Percentiles rank a stretch among this genome's conserved stretches.
Evolutionary conservation across 1,140 invertebrate genomes (phyloP).

Genomic region (Listronotus bonariensis): DNA sequence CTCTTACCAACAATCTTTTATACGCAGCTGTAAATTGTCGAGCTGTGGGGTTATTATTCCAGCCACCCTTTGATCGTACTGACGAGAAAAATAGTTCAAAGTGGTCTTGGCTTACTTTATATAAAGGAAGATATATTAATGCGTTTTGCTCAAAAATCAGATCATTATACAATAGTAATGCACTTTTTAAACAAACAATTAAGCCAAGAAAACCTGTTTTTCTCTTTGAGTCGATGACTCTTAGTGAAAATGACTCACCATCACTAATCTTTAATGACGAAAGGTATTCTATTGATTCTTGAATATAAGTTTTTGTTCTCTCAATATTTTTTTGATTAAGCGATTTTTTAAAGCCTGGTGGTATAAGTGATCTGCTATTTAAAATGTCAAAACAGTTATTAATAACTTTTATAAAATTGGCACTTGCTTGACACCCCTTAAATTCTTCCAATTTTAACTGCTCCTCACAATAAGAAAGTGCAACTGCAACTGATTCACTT

Average conservation of each 20-base stretch:
- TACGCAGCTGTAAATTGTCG: slow-evolving; percentile 13
- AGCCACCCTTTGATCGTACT: slow-evolving; percentile 6
- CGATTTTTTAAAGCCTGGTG: too few species aligned
- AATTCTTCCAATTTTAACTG: too few species aligned
- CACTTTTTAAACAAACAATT: slow-evolving; percentile 5
- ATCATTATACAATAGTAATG: background rate
- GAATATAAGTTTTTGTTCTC: too few species aligned
- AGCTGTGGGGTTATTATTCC: slow-evolving; percentile 15
- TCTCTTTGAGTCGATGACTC: background rate
- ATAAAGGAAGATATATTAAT: background rate
- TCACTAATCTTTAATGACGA: background rate
- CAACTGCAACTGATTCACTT: too few species aligned
- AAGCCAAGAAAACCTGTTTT: background rate
- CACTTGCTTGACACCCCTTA: too few species aligned
- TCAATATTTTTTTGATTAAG: too few species aligned
- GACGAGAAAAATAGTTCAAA: slow-evolving; percentile 47
- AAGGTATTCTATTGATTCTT: background rate
- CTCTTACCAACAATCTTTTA: slow-evolving; percentile 1
- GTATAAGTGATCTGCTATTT: too few species aligned
- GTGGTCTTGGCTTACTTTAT: slow-evolving; percentile 8
- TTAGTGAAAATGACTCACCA: background rate
- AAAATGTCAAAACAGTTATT: too few species aligned
- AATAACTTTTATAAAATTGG: too few species aligned
- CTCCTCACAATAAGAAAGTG: too few species aligned
- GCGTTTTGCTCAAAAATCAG: background rate